Evolutionary conservation across 2,113 vertebrate species (phyloP), one percentile per base, ranked within the genome.

Genomic region (Melanocharis versteri): DNA sequence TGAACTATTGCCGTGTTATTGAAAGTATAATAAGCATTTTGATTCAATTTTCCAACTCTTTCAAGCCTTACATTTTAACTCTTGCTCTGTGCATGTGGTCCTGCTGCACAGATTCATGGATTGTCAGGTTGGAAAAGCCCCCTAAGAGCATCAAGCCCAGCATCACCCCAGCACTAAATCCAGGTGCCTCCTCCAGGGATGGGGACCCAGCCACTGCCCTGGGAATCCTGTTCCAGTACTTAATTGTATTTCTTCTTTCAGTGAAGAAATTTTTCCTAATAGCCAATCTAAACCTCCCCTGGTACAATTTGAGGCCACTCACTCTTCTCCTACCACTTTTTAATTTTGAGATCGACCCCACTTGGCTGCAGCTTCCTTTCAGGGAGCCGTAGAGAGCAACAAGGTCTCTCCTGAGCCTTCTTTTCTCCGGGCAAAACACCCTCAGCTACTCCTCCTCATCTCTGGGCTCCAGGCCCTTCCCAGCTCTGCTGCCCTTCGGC

Each of bases 71-170:
- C 31, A 19, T 54, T 75, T 85, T 31, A 60, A 12, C 47, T 70
- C 21, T n/a, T 40, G 39, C 50, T 15, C 57, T n/a, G 12, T 17
- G 28, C 33, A 4, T 4, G 13, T 1, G 7, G 45, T 64, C 26
- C 42, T 69, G 53, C 21, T 65, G 2, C 19, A 8, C 33, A 51
- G 27, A 28, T 13, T 5, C 21, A 15, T 22, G 78, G 17, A 9
- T 48, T 28, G 5, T 20, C 17, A n/a, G 80, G 31, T 28, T 62
- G 18, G 48, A 42, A 60, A 77, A 56, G 16, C 6, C 10, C 35
- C 44, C 31, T 4, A 0, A 37, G 27, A 6, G 2, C 5, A 11
- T 5, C 0, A 2, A 42, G 31, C 9, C 7, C 31, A 37, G 1
- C n/a, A 47, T 35, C 42, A 18, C 7, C 10, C 35, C 26, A 61